Evolutionary conservation across 2,888 invertebrate genomes (phyloP).

Genomic region (Argyresthia goedartella): DNA sequence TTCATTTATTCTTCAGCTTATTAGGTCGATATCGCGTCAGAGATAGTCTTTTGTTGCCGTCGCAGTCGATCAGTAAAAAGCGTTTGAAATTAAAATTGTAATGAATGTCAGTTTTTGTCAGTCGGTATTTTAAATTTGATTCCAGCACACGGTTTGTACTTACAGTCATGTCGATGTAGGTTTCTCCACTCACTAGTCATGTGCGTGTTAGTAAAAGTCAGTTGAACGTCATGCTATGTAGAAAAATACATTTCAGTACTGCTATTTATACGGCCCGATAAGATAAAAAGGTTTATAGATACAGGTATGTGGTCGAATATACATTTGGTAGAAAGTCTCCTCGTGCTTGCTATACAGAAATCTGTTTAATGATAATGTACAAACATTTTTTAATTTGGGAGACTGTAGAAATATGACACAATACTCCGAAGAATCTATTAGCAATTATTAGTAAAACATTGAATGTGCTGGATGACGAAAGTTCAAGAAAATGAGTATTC

Average conservation of each 20-base stretch:
- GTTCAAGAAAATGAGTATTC: too few species aligned
- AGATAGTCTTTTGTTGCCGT: slow-evolving; percentile 4
- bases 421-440: too few species aligned
- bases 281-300: neutral
- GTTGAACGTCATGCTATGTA: slow-evolving; percentile 4
- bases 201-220: slow-evolving; percentile 6
- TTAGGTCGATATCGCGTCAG: neutral
- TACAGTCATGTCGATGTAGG: neutral
- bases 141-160: slow-evolving; percentile 13
- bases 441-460: too few species aligned
- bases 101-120: slow-evolving; percentile 1
- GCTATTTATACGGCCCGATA: neutral
- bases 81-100: too few species aligned
- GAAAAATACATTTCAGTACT: neutral
- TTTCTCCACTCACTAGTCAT: neutral
- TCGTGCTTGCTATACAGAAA: slow-evolving; percentile 8
- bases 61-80: neutral
- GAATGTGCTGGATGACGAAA: too few species aligned
- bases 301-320: neutral
- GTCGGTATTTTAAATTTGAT: slow-evolving; percentile 7
- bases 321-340: neutral
- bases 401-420: neutral
- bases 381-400: neutral
- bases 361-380: neutral
- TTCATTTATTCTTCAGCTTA: neutral